Base-by-base conservation (phyloP, 2,797 vertebrate species). In the Spea hammondii region DNA sequence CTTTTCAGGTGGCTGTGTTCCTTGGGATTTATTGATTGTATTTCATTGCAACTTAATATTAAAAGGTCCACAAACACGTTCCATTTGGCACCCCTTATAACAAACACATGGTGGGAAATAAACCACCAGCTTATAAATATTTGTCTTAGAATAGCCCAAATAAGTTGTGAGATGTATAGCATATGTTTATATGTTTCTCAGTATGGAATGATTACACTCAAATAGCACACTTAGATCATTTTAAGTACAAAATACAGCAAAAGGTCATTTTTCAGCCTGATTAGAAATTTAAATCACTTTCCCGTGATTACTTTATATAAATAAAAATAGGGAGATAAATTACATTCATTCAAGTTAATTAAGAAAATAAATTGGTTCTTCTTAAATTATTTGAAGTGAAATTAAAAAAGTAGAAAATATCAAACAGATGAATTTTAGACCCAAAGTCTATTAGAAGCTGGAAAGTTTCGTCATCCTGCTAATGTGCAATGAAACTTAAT, bases 401-500 rank as follows among this genome's bases (percentile, higher is more conserved):
- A 32, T 4, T 62, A 44, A 62, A 62, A 62, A 1, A 17, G 59
- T 17, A 32, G 32, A 62, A 62, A 5, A 62, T 62, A 62, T 17
- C 5, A 62, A 17, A 62, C 32, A 62, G 9, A 62, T 62, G 14
- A 62, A 47, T 77, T 54, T 54, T 77, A 69, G 68, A 49, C 57
- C 86, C 70, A 82, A 83, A 74, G 77, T 87, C 83, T 80, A 89
- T 90, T 90, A 87, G 78, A 89, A 89, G 79, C 78, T 79, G 85
- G 83, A 86, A 86, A 90, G 88, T 88, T 87, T 85, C 80, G 83
- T 84, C 86, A 89, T 89, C 86, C 84, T 86, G 90, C 88, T 87
- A 77, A 77, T 78, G 17, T 69, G 55, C 70, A 73, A 89, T 89
- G 90, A 90, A 91, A 91, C 90, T 91, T 92, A 93, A 93, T 92